These are phyloP conservation scores for Thaumatotibia leucotreta DNA, from an alignment of 1,140 invertebrate species.

Conservation along the genomic window DNA sequence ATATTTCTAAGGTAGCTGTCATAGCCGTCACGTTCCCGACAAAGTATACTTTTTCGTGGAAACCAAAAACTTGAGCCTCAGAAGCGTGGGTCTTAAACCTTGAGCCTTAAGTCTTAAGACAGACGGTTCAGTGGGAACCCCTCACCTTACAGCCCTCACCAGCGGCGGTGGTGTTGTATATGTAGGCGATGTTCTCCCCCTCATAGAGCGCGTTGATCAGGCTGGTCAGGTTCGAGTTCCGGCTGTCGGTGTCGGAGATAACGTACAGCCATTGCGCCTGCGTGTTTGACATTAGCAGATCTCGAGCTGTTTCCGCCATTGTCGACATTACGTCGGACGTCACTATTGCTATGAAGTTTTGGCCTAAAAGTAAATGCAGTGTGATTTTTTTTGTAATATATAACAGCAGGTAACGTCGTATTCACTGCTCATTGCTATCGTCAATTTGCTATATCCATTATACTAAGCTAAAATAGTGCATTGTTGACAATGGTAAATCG, in stretches of 20 bases:
- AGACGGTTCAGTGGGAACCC: background rate
- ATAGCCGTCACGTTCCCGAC: too few species aligned
- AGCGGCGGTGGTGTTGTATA: constrained; percentile 82
- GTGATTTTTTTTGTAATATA: too few species aligned
- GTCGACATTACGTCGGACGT: constrained; percentile 71
- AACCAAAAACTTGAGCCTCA: too few species aligned
- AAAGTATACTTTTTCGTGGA: too few species aligned
- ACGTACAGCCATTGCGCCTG: constrained; percentile 88
- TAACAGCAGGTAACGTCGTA: too few species aligned
- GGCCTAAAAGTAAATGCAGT: constrained; percentile 43
- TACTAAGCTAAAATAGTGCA: too few species aligned
- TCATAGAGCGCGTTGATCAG: constrained; percentile 80
- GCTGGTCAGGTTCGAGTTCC: constrained; percentile 69
- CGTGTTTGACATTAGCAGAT: constrained; percentile 81
- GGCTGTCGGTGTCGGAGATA: constrained; percentile 78
- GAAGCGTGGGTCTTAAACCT: background rate
- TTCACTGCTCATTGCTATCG: too few species aligned
- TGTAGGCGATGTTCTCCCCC: constrained; percentile 89
- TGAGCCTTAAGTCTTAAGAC: background rate
- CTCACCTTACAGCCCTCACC: constrained; percentile 75
- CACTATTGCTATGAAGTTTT: constrained; percentile 75
- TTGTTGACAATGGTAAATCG: too few species aligned
- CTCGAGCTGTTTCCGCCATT: constrained; percentile 83
- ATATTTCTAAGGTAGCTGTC: too few species aligned
- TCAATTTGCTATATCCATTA: too few species aligned